phyloP scores from a whole-genome alignment of 92 coral and sea anemone species.

The Umimayanthus kanabou region DNA sequence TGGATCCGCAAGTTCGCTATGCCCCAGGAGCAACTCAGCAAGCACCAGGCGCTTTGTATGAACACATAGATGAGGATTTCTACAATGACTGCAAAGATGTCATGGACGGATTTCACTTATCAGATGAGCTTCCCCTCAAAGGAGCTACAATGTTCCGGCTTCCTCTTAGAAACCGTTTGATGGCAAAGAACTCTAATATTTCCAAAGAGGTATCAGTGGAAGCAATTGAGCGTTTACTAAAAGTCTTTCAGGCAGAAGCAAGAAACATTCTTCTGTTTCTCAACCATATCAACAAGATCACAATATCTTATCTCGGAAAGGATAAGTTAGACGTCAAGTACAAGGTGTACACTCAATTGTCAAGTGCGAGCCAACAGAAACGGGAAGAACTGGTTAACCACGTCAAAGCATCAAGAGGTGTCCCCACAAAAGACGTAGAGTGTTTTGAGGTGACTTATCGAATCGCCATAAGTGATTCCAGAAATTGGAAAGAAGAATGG shows the following conservation, averaged over 20 bases:
- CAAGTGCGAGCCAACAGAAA: slow-evolving; percentile 40
- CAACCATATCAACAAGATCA: slow-evolving; percentile 70
- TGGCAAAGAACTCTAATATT: slow-evolving; percentile 62
- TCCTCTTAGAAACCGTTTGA: slow-evolving; percentile 63
- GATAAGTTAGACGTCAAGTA: slow-evolving; percentile 47
- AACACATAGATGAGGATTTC: slow-evolving; percentile 47
- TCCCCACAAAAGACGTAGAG: slow-evolving; percentile 53
- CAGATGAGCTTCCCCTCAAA: slow-evolving; percentile 48
- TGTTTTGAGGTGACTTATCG: slow-evolving; percentile 66
- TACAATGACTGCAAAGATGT: slow-evolving; percentile 67
- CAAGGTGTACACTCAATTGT: slow-evolving; percentile 54
- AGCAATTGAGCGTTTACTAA: slow-evolving; percentile 49
- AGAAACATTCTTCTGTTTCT: slow-evolving; percentile 75
- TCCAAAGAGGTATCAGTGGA: slow-evolving; percentile 43
- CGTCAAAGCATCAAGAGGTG: slow-evolving; percentile 43
- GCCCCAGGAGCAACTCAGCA: slow-evolving; percentile 77
- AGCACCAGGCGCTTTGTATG: slow-evolving; percentile 74
- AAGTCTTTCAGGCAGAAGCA: slow-evolving; percentile 55
- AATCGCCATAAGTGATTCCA: slow-evolving; percentile 52
- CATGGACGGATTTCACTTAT: slow-evolving; percentile 73
- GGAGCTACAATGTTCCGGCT: slow-evolving; percentile 85
- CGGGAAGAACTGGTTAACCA: slow-evolving; percentile 55
- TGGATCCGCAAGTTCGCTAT: slow-evolving; percentile 78
- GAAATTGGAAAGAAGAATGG: slow-evolving; percentile 56
- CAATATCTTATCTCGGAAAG: slow-evolving; percentile 60